Evolutionary conservation across 2,888 invertebrate species (phyloP), one percentile per base, ranked within the genome.

Genomic region (Ophraella communa): DNA sequence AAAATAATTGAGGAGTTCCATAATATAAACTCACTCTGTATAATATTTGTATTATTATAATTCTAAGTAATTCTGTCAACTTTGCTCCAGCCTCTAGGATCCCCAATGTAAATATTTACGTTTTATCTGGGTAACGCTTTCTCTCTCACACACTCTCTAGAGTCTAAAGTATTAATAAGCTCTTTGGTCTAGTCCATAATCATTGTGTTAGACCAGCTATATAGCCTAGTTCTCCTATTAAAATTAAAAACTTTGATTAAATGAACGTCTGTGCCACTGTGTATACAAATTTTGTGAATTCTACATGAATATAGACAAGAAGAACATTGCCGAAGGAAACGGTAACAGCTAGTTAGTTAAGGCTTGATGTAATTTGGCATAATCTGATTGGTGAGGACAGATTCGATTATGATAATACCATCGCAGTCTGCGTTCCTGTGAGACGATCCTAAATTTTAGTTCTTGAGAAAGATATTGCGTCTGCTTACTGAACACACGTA

Each of bases 371-470:
- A 80, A 79, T 80, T 79, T 76, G 74, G 72, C 68, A 74, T 80
- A 80, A 80, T 80, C 79, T 73, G 76, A 80, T 80, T 79, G 78
- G 76, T 72, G 70, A 74, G 72, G 72, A 74, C 72, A 75, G 78
- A 80, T 80, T 79, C 78, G 79, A 80, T 80, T 80, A 80, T 80
- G 79, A 78, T 79, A 80, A 80, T 80, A 76, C 73, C 21, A 33
- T 35, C 44, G 44, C 71, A 75, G 75, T 77, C 76, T 66, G 73
- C 54, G 60, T 59, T 56, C 60, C 58, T 58, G 62, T 54, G 58
- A 52, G 56, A 57, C 63, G 27, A 52, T 30, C 51, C 35, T 35
- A 53, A 60, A 55, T 63, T 63, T 55, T 30, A 56, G 51, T 56
- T 56, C 56, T 56, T 62, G 53, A 24, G 49, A 47, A 56, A 27